Percentiles rank a stretch among this genome's conserved stretches.
Evolutionary conservation across 2,797 vertebrate genomes (phyloP).

Genomic region (Hephaestus fuliginosus): DNA sequence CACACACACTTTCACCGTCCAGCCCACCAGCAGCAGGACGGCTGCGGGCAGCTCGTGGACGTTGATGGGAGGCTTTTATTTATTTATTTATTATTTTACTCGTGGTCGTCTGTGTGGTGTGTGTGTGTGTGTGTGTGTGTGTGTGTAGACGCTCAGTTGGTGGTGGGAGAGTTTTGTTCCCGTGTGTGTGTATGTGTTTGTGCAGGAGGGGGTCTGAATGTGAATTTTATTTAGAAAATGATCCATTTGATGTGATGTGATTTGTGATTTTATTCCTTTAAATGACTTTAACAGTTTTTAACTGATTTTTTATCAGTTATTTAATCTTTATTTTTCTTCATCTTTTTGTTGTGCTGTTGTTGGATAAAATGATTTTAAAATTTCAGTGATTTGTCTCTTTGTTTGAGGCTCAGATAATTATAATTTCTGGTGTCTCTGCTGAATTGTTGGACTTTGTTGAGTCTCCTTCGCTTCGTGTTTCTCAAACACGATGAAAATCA

Average conservation of each 20-base stretch:
- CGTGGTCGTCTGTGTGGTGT: slow-evolving; percentile 14
- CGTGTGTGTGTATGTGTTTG: slow-evolving; percentile 6
- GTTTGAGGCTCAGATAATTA: background rate
- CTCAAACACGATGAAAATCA: background rate
- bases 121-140: slow-evolving; percentile 20
- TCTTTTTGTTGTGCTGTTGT: background rate
- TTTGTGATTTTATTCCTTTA: background rate
- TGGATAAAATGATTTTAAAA: background rate
- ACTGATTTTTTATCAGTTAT: background rate
- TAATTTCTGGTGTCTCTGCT: background rate
- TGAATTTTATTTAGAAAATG: slow-evolving; percentile 1
- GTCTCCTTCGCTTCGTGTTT: background rate
- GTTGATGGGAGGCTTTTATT: background rate
- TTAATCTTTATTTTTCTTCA: background rate
- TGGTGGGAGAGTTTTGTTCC: slow-evolving; percentile 14
- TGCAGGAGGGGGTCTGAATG: slow-evolving; percentile 9
- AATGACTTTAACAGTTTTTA: background rate
- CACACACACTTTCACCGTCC: slow-evolving; percentile 27
- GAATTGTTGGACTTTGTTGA: background rate
- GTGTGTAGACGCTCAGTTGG: slow-evolving; percentile 3
- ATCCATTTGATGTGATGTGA: background rate
- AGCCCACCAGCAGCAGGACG: slow-evolving; percentile 25
- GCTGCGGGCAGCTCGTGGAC: background rate
- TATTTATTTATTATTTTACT: background rate
- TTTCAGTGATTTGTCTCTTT: background rate